A percentile compares a stretch with the other conserved stretches of the same genome.
Evolutionary conservation across 1,140 invertebrate genomes (phyloP).

Genomic region (Ridgeia piscesae): DNA sequence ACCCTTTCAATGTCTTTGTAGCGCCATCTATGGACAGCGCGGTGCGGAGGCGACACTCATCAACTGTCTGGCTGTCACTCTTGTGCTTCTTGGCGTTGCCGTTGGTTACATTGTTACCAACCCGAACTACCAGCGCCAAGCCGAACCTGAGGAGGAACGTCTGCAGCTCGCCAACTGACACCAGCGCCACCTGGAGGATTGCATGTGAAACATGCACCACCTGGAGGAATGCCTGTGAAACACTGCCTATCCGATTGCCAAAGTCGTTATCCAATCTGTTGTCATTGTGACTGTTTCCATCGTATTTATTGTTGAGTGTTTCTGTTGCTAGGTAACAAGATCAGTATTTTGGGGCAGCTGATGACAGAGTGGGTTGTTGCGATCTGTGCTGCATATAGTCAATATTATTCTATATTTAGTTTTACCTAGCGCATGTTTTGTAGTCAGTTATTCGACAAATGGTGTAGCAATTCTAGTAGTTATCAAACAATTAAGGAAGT

Average conservation of each 20-base stretch:
- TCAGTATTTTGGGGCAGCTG: neutral
- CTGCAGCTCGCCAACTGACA: conserved; percentile 51
- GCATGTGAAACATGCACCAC: neutral
- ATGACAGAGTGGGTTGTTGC: no score
- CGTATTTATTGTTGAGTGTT: neutral
- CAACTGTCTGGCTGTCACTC: conserved; percentile 75
- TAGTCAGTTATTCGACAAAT: neutral
- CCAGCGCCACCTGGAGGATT: conserved; percentile 6
- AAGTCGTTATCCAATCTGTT: neutral
- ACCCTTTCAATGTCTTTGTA: neutral
- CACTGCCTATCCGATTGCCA: neutral
- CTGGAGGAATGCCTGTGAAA: neutral
- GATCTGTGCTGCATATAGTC: no score
- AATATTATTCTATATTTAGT: no score
- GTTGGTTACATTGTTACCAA: conserved; percentile 77
- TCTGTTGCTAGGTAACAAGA: neutral
- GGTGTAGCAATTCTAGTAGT: neutral
- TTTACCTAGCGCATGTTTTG: no score
- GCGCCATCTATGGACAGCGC: neutral
- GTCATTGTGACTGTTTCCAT: neutral
- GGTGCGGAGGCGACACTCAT: conserved; percentile 69
- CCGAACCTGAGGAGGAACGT: conserved; percentile 75
- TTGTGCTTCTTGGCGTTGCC: conserved; percentile 71
- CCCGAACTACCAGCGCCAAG: conserved; percentile 70
- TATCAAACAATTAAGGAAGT: neutral